Percentiles rank a stretch among this genome's conserved stretches.
phyloP scores from a whole-genome alignment of 2,797 vertebrate species.

The Rachycentron canadum region DNA sequence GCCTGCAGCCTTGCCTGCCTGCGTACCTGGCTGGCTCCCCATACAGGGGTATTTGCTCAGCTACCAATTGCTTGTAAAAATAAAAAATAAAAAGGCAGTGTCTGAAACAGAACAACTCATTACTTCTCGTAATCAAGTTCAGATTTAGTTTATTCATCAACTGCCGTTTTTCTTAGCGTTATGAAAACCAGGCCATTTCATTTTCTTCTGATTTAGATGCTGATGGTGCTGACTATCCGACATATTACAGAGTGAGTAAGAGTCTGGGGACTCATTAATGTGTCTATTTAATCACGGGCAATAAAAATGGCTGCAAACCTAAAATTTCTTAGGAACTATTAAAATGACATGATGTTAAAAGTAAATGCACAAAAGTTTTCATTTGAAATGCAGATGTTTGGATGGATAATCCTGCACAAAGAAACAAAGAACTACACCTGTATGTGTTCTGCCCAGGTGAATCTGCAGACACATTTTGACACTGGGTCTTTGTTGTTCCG shows the following conservation, averaged over 20 bases:
- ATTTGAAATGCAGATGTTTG: not conserved
- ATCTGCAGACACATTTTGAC: not conserved
- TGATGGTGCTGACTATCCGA: slow-evolving; percentile 36
- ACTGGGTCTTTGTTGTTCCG: not conserved
- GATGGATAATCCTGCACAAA: not conserved
- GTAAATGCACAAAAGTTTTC: not conserved
- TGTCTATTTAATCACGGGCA: slow-evolving; percentile 43
- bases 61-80: slow-evolving; percentile 73
- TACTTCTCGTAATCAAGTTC: slow-evolving; percentile 66
- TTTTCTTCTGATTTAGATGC: slow-evolving; percentile 54
- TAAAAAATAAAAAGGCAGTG: slow-evolving; percentile 39
- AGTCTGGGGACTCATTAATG: slow-evolving; percentile 4
- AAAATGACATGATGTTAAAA: not conserved
- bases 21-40: slow-evolving; percentile 61
- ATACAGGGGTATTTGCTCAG: slow-evolving; percentile 51
- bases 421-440: not conserved
- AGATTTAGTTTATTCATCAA: slow-evolving; percentile 56
- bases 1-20: slow-evolving; percentile 53
- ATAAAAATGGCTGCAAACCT: slow-evolving; percentile 25
- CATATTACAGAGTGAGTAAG: slow-evolving; percentile 31
- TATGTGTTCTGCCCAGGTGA: not conserved
- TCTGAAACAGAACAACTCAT: slow-evolving; percentile 60
- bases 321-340: slow-evolving; percentile 8
- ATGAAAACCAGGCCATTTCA: slow-evolving; percentile 48
- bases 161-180: slow-evolving; percentile 6